Evolutionary conservation across 1,140 invertebrate genomes (phyloP), one percentile per base, ranked within the genome.

Genomic region (Bradysia coprophila): DNA sequence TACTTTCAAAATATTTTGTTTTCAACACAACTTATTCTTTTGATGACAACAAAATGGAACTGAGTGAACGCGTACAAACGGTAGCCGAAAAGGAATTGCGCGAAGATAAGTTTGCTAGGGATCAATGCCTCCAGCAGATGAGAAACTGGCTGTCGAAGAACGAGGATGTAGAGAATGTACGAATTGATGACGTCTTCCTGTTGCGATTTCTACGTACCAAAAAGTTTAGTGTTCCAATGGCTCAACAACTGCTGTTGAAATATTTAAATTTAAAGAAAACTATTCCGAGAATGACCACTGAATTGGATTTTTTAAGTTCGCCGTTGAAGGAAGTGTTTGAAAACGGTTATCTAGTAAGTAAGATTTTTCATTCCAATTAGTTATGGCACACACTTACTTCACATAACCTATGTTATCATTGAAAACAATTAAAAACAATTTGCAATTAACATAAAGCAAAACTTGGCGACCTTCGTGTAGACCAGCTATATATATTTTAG

Each of bases 221-320:
- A 53, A 87, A 87, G 55, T 87, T 76, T 63, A 78, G 76, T 49
- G 67, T 89, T 15, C 77, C 76, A 2, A 74, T 84, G 69, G 77
- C 84, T 0, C 75, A 86, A 52, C 74, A 82, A 50, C 76, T 74
- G 9, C 52, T 90, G 8, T 63, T 87, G 8, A 86, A 84, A 51
- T 89, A 86, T 56, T 66, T 88, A 38, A 76, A 76, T 49, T 68
- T 86, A 41, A 66, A 78, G 28, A 72, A 75, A 50, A 71, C 63
- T 19, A 77, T 76, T 49, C 66, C 68, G 6, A 64, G 71, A 45
- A 67, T 73, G 47, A 76, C 73, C 53, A 64, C 65, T 33, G 67
- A 75, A 19, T 51, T 85, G 45, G 78, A 83, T 51, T 72, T 71
- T 43, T 56, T 69, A n/a, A 69, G 78, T 43, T 59, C 69, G 1